These are phyloP conservation scores for Cynocephalus volans DNA, from an alignment of 2,113 vertebrate species.

Conservation along the genomic window DNA sequence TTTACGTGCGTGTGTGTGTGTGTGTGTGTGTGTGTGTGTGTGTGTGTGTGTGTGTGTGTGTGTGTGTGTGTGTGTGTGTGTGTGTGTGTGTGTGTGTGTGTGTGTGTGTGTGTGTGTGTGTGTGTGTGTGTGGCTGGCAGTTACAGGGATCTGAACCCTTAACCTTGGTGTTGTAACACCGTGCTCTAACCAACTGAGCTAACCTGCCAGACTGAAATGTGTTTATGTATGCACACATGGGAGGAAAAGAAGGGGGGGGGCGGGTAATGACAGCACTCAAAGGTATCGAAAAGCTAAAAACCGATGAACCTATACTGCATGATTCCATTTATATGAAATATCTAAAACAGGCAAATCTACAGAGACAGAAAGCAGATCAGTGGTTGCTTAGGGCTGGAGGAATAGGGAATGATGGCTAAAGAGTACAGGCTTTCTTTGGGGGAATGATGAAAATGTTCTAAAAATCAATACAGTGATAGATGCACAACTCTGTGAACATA, in stretches of 20 bases:
- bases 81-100: too few relatives aligned
- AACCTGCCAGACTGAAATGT: too few relatives aligned
- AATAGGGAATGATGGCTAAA: accelerated
- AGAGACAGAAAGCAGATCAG: accelerated
- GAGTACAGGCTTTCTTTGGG: neutral
- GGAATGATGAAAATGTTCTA: neutral
- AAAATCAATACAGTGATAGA: accelerated
- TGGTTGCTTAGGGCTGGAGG: neutral
- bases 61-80: too few relatives aligned
- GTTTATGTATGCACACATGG: too few relatives aligned
- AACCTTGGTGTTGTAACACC: too few relatives aligned
- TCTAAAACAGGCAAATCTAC: accelerated
- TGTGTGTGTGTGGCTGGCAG: neutral
- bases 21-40: too few relatives aligned
- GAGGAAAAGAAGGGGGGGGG: neutral
- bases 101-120: too few relatives aligned
- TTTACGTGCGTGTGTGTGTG: accelerated
- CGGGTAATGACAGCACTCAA: neutral
- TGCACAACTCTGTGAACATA: accelerated
- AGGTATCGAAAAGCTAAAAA: neutral
- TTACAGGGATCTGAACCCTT: too few relatives aligned
- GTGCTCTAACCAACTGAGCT: too few relatives aligned
- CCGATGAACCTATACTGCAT: accelerated
- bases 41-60: too few relatives aligned
- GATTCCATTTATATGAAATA: accelerated